Evolutionary conservation across 2,113 vertebrate species (phyloP).

Genomic region (Steatornis caripensis): DNA sequence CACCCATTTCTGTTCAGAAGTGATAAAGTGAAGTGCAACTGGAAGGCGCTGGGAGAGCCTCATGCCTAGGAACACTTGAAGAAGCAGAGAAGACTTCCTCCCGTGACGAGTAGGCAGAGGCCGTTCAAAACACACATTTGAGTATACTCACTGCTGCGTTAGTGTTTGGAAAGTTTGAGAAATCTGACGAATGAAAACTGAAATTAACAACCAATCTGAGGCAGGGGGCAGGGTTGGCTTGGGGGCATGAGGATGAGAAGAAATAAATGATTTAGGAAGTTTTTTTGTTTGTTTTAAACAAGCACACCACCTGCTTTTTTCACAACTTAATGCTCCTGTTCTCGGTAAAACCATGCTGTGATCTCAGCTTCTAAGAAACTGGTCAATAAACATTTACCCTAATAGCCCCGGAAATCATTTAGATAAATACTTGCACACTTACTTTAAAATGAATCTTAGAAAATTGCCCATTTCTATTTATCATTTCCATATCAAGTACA

Average conservation of each 20-base stretch:
- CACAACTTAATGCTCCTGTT: neutral
- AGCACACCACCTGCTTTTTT: neutral
- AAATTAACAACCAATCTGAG: neutral
- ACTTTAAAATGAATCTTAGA: neutral
- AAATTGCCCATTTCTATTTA: neutral
- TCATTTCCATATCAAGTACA: neutral
- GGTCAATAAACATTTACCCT: neutral
- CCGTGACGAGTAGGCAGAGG: neutral
- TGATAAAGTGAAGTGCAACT: neutral
- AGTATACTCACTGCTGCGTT: neutral
- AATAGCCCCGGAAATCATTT: neutral
- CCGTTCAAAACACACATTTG: neutral
- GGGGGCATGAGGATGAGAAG: neutral
- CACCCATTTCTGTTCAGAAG: neutral
- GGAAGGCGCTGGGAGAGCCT: neutral
- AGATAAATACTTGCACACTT: neutral
- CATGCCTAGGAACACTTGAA: neutral
- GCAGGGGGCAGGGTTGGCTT: neutral
- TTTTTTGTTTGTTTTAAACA: neutral
- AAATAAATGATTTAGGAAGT: neutral
- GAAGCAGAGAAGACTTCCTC: neutral
- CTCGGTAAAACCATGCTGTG: neutral
- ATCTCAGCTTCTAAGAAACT: neutral
- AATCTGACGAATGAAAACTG: neutral
- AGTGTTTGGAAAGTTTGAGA: neutral